phyloP scores from a whole-genome alignment of 2,113 vertebrate species.

The Gasterosteus aculeatus region DNA sequence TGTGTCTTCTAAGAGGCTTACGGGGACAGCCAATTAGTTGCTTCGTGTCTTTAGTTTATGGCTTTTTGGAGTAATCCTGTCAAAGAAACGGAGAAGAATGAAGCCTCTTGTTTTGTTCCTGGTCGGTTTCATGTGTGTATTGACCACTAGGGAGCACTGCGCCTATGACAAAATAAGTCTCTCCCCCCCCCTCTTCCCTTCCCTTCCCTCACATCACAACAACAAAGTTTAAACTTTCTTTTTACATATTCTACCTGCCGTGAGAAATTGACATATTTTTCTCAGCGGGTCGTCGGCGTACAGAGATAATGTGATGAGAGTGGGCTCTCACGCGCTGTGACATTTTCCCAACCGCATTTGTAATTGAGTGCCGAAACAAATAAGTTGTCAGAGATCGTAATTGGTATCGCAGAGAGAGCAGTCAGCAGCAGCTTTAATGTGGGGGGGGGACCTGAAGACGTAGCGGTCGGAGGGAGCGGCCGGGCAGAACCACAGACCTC shows the following conservation, averaged over 20 bases:
- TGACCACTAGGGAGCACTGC: conserved; percentile 64
- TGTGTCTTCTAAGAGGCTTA: conserved; percentile 65
- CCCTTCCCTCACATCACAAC: neutral
- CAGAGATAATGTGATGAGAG: conserved; percentile 65
- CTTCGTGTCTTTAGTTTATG: conserved; percentile 68
- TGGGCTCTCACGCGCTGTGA: conserved; percentile 52
- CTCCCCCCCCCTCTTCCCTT: too few relatives aligned
- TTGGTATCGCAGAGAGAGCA: conserved; percentile 60
- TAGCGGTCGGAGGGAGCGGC: conserved; percentile 15
- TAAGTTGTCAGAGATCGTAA: conserved; percentile 69
- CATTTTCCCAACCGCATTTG: conserved; percentile 54
- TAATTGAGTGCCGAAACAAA: conserved; percentile 68
- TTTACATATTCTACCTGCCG: conserved; percentile 29
- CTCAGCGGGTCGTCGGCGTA: conserved; percentile 55
- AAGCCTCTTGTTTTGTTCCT: conserved; percentile 17
- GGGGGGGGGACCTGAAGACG: neutral
- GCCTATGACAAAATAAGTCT: conserved; percentile 36
- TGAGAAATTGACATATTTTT: conserved; percentile 46
- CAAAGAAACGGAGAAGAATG: conserved; percentile 44
- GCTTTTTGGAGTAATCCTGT: conserved; percentile 66
- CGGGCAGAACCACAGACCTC: conserved; percentile 38
- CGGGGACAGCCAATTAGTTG: conserved; percentile 58
- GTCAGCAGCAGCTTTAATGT: conserved; percentile 63
- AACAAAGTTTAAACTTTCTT: conserved; percentile 14
- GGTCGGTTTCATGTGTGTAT: conserved; percentile 30